A percentile compares a stretch with the other conserved stretches of the same genome.
Evolutionary conservation across 2,888 invertebrate species (phyloP).

Genomic region (Nomada fabriciana): DNA sequence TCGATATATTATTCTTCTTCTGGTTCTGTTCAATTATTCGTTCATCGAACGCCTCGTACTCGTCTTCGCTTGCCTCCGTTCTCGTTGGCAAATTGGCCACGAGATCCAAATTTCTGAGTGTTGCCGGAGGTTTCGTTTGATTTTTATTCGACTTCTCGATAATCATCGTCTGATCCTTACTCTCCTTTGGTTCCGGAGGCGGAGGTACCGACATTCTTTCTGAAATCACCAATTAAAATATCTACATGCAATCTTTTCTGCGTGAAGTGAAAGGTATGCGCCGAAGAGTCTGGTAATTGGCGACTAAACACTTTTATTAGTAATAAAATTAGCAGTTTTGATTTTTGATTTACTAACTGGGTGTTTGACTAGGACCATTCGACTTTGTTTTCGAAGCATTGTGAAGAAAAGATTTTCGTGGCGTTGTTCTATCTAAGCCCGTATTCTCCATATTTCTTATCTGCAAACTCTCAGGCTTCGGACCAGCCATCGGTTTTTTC

Average conservation of each 20-base stretch:
- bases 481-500: constrained; percentile 62
- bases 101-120: constrained; percentile 77
- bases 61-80: constrained; percentile 79
- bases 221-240: constrained; percentile 43
- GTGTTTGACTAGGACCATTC: constrained; percentile 38
- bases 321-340: not conserved
- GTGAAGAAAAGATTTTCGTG: constrained; percentile 77
- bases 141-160: constrained; percentile 38
- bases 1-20: constrained; percentile 58
- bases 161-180: constrained; percentile 17
- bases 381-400: constrained; percentile 34
- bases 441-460: constrained; percentile 33
- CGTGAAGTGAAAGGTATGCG: not conserved
- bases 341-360: constrained; percentile 62
- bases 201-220: constrained; percentile 71
- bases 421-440: constrained; percentile 42
- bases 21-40: constrained; percentile 76
- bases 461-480: constrained; percentile 66
- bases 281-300: too few species aligned
- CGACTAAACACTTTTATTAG: not conserved
- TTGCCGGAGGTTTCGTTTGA: constrained; percentile 70
- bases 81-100: constrained; percentile 80
- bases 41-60: constrained; percentile 80
- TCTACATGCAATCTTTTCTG: not conserved
- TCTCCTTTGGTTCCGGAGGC: constrained; percentile 66